Conservation (phyloP, 2,113 vertebrate species). For the Mirza zaza region DNA sequence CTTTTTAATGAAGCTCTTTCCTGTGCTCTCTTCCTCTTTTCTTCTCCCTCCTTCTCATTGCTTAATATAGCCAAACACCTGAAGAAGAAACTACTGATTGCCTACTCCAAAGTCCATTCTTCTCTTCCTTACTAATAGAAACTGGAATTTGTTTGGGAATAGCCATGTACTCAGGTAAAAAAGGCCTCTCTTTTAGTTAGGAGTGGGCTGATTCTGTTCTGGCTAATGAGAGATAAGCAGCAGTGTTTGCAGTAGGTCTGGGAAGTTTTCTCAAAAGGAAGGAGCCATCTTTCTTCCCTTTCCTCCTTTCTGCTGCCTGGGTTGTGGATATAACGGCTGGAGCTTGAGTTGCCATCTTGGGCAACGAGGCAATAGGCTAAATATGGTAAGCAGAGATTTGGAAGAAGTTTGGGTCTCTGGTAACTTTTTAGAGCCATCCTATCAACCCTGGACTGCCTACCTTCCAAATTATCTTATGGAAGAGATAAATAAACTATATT, state of each 20-base stretch:
- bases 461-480: neutral
- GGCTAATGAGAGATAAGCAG: neutral
- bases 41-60: neutral
- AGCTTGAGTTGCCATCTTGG: neutral
- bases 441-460: neutral
- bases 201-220: neutral
- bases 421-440: neutral
- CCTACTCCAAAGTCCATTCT: neutral
- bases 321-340: conserved; percentile 4
- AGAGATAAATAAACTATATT: neutral
- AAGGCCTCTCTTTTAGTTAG: neutral
- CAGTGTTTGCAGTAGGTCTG: conserved; percentile 20
- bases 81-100: neutral
- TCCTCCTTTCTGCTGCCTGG: conserved; percentile 8
- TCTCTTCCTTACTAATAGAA: neutral
- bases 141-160: neutral
- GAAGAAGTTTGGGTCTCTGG: neutral
- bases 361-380: neutral
- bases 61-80: neutral
- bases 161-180: conserved; percentile 10
- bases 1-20: neutral
- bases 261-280: conserved; percentile 47
- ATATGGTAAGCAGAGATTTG: neutral
- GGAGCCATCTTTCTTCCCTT: neutral
- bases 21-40: neutral